Base-by-base conservation (phyloP, 2,113 vertebrate species). In the Gyps fulvus region DNA sequence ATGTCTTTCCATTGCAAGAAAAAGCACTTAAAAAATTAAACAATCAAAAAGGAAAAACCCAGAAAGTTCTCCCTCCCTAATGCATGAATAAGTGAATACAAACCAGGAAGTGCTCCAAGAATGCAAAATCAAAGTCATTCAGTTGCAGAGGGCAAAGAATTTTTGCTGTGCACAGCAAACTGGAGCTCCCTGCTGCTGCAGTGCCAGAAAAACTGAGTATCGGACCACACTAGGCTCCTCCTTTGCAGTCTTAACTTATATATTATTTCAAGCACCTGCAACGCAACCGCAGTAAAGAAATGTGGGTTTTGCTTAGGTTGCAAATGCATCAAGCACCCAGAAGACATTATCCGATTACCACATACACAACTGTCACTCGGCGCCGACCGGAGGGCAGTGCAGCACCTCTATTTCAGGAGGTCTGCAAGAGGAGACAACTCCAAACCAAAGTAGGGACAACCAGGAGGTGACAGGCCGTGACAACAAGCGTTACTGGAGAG, bases 391-490 rank as follows among this genome's bases (percentile, higher is more conserved):
- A 31, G 8, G 4, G 29, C 92, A 12, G 32, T 0, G 10, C 29
- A 11, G 43, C 73, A 16, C 29, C 31, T 11, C 65, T 11, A 0
- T 4, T 36, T 34, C 38, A 4, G 4, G 3, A 31, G 8, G 2
- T 17, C 4, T 19, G 11, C 25, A 9, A 16, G n/a, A 17, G 1
- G 3, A 19, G 32, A 10, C n/a, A 11, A 22, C 19, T 10, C 11
- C 47, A 10, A 17, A 4, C 1, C 31, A 3, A 0, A 12, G n/a
- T 11, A 19, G 8, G 2, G 40, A 20, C 20, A 63, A 3, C 2
- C 47, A 6, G 27, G 12, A 25, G 27, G n/a, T 3, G 32, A 38
- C 43, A 6, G 11, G 19, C 26, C 6, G 8, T 4, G 25, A 31
- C 40, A 18, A 12, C 2, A 11, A 4, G 36, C 5, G 2, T 12